Evolutionary conservation across 1,140 invertebrate species (phyloP).

Genomic region (Glomeris maerens): DNA sequence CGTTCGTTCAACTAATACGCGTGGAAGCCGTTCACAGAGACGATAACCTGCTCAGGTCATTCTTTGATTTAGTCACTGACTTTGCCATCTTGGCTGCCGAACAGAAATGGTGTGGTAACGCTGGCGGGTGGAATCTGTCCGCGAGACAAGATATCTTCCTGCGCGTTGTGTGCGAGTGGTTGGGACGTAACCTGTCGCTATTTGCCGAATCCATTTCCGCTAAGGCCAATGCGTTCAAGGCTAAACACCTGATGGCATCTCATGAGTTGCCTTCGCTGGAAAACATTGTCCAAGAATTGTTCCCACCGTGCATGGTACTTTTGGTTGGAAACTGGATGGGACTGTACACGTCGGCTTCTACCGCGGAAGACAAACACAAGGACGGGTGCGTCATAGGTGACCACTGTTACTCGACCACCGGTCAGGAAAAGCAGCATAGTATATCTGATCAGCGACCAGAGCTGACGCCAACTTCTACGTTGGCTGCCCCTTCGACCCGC

Average conservation of each 20-base stretch:
- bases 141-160: constrained; percentile 16
- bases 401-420: constrained; percentile 7
- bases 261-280: constrained; percentile 21
- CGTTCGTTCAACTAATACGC: background rate
- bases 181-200: constrained; percentile 20
- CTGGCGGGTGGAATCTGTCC: constrained; percentile 12
- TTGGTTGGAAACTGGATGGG: constrained; percentile 20
- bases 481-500: background rate
- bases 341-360: background rate
- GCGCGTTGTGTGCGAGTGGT: constrained; percentile 18
- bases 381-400: constrained; percentile 1
- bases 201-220: constrained; percentile 16
- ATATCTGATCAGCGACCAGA: no score
- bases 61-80: constrained; percentile 2
- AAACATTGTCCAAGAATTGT: constrained; percentile 18
- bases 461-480: background rate
- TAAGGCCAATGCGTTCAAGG: constrained; percentile 20
- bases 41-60: constrained; percentile 1
- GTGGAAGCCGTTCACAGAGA: background rate
- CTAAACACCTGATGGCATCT: constrained; percentile 20
- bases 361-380: background rate
- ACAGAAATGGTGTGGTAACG: background rate
- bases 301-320: constrained; percentile 23
- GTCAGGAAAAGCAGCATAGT: background rate
- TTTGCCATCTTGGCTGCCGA: background rate